These are phyloP conservation scores for Heliangelus exortis DNA, from an alignment of 2,797 vertebrate species.

Conservation along the genomic window DNA sequence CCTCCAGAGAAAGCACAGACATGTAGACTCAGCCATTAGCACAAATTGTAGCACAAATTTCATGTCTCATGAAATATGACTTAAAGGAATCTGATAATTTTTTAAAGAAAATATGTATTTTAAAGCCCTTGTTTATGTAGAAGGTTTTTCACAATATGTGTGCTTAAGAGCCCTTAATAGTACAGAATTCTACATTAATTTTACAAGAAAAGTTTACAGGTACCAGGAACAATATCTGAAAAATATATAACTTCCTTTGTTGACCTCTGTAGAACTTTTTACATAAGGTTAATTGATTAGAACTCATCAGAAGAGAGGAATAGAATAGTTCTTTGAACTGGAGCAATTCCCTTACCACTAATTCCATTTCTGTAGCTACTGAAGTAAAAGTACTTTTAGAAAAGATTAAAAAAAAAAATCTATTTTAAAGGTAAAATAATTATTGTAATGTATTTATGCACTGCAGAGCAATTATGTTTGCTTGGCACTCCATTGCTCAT, in stretches of 20 bases:
- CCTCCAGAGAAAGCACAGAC: not conserved
- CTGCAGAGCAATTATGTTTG: not conserved
- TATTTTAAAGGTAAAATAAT: not conserved
- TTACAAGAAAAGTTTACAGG: not conserved
- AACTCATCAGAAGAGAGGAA: not conserved
- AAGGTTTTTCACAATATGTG: not conserved
- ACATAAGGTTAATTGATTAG: not conserved
- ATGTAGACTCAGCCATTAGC: not conserved
- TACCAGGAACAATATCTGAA: not conserved
- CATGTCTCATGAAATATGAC: not conserved
- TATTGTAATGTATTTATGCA: not conserved
- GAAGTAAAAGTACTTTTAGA: not conserved
- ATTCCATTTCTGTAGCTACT: not conserved
- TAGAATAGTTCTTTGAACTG: not conserved
- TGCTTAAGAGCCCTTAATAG: not conserved
- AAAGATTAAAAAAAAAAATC: not conserved
- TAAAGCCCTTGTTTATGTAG: not conserved
- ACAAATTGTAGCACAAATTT: too few species aligned
- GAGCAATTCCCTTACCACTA: not conserved
- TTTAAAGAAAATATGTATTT: not conserved
- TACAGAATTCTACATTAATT: not conserved
- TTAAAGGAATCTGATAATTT: rapidly evolving
- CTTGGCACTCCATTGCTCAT: not conserved
- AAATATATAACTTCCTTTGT: not conserved
- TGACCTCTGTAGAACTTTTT: not conserved